phyloP scores from a whole-genome alignment of 2,888 invertebrate genomes.

The Cheilosia impressa region DNA sequence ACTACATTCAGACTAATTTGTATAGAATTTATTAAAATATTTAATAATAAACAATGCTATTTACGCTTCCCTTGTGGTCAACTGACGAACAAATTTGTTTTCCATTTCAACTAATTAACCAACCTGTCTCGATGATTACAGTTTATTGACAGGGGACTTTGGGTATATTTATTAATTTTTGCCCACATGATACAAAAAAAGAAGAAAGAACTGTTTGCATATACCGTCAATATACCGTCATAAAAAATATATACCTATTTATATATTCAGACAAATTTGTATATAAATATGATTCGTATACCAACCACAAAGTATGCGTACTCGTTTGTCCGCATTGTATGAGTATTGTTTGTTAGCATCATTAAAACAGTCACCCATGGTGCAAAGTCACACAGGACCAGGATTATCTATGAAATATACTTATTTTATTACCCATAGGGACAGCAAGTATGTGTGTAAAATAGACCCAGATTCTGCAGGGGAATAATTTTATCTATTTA shows the following conservation, averaged over 20 bases:
- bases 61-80: too few species aligned
- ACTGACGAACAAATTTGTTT: too few species aligned
- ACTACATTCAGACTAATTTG: too few species aligned
- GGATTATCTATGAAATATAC: conserved; percentile 4
- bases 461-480: neutral
- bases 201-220: neutral
- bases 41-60: too few species aligned
- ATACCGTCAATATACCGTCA: neutral
- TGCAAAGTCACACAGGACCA: neutral
- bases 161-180: conserved; percentile 5
- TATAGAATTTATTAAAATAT: too few species aligned
- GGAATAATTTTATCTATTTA: conserved; percentile 53
- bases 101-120: conserved; percentile 42
- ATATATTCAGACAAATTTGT: conserved; percentile 25
- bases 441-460: neutral
- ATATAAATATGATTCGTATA: neutral
- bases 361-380: conserved; percentile 11
- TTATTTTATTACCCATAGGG: neutral
- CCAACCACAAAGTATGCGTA: conserved; percentile 4
- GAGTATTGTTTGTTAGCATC: conserved; percentile 4
- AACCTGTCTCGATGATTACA: conserved; percentile 45
- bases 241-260: too few species aligned
- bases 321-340: neutral
- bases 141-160: conserved; percentile 42
- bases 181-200: neutral